Base-by-base conservation (phyloP, 2,797 vertebrate species). In the Myripristis jacobus region DNA sequence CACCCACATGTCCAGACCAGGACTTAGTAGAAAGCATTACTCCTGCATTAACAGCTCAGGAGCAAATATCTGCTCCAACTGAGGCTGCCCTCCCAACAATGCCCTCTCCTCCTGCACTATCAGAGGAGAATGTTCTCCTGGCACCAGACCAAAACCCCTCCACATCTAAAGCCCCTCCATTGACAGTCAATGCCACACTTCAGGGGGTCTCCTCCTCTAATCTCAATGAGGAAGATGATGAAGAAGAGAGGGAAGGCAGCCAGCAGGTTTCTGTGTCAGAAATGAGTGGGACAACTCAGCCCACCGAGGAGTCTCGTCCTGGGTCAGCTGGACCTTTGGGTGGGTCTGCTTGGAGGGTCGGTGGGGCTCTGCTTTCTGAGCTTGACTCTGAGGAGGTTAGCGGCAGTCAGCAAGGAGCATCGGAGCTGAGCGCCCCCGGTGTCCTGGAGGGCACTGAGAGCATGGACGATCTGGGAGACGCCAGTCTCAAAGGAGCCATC, bases 321-420 rank as follows among this genome's bases (percentile, higher is more conserved):
- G 94, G 92, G 0, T 95, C 94, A 0, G 94, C 87, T 6, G 93
- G 94, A 38, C 84, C 73, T 1, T 61, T 81, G 0, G 88, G 89
- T 0, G 90, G 91, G 2, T 91, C 92, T 3, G 78, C 88, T 31
- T 94, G 92, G 92, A 84, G 91, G 41, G 91, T 89, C 0, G 66
- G 92, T 0, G 91, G 92, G 0, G 89, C 89, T 52, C 69, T 93
- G 79, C 59, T 89, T 3, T 93, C 93, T 1, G 93, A 94, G 82
- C 83, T 94, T 59, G 94, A 95, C 83, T 95, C 94, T 2, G 94
- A 95, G 75, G 94, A 95, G 11, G 93, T 94, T 1, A 95, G 94
- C 18, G 92, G 91, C 57, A 95, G 94, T 73, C 94, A 95, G 76
- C 94, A 94, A 58, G 94, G 94, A 1, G 93, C 91, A 0, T 94